These are phyloP conservation scores for Pelmatolapia mariae DNA, from an alignment of 2,113 vertebrate species.

Conservation along the genomic window DNA sequence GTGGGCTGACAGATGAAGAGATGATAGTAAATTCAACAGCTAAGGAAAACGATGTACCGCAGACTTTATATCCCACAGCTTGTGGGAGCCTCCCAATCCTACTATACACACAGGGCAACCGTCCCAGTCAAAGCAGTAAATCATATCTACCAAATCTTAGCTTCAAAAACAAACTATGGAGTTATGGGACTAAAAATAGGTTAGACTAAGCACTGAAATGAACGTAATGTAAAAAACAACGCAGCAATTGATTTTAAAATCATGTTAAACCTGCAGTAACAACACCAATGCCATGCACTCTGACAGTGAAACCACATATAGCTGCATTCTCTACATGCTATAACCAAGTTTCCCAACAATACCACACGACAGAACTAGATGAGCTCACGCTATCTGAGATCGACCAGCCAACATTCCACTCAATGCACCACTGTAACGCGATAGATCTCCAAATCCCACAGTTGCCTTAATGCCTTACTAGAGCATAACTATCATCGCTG, in stretches of 20 bases:
- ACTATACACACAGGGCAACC: neutral
- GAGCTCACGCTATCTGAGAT: neutral
- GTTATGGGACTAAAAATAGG: neutral
- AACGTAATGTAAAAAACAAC: neutral
- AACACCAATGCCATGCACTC: neutral
- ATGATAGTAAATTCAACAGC: conserved; percentile 26
- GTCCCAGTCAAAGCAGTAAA: neutral
- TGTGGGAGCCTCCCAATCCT: conserved; percentile 4
- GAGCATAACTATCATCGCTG: conserved; percentile 26
- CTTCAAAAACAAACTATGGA: neutral
- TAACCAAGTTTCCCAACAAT: conserved; percentile 8
- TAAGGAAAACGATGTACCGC: conserved; percentile 15
- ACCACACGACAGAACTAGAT: neutral
- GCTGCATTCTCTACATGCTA: neutral
- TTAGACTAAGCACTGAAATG: neutral
- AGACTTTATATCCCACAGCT: conserved; percentile 20
- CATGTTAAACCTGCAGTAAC: neutral
- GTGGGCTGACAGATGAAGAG: conserved; percentile 7
- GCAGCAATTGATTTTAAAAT: neutral
- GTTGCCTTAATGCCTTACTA: conserved; percentile 7
- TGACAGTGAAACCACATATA: neutral
- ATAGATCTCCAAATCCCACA: conserved; percentile 23
- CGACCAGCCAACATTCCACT: conserved; percentile 14
- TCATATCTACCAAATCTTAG: neutral
- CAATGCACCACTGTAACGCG: conserved; percentile 33